phyloP scores from a whole-genome alignment of 2,888 invertebrate genomes.

The Shargacucullia verbasci region DNA sequence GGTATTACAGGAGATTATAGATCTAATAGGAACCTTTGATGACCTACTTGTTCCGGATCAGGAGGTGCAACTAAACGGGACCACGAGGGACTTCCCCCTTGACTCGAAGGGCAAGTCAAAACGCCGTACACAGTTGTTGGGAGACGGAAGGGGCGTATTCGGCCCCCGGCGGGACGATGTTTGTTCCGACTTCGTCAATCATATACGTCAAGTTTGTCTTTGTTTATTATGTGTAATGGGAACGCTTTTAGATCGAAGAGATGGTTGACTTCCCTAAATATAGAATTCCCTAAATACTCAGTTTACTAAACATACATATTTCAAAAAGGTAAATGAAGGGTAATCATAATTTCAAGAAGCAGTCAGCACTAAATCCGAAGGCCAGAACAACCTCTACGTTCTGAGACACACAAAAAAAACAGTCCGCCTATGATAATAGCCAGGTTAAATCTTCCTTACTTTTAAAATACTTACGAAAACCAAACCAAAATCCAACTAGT shows the following conservation, averaged over 20 bases:
- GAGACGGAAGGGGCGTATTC: slow-evolving; percentile 11
- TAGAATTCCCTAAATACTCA: too few relatives aligned
- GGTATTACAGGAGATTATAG: neutral
- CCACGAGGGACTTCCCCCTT: slow-evolving; percentile 1
- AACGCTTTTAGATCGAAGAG: neutral
- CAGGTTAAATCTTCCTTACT: too few relatives aligned
- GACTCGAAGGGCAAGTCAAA: slow-evolving; percentile 4
- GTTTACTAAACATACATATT: too few relatives aligned
- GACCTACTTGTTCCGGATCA: slow-evolving; percentile 20
- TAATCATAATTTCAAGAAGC: too few relatives aligned
- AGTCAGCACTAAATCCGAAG: too few relatives aligned
- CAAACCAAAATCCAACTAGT: too few relatives aligned
- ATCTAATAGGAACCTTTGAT: slow-evolving; percentile 8
- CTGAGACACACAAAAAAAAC: too few relatives aligned
- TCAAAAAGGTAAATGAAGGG: too few relatives aligned
- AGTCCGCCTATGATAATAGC: too few relatives aligned
- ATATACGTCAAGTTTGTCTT: slow-evolving; percentile 2
- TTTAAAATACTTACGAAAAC: too few relatives aligned
- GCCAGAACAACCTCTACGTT: too few relatives aligned
- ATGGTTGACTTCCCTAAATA: too few relatives aligned
- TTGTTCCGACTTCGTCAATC: slow-evolving; percentile 24
- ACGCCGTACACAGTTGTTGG: neutral
- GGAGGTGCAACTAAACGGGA: slow-evolving; percentile 8
- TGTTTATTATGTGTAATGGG: slow-evolving; percentile 5
- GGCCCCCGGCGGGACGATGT: slow-evolving; percentile 8